Conservation (phyloP, 2,888 invertebrate genomes). For the Synanthedon formicaeformis region DNA sequence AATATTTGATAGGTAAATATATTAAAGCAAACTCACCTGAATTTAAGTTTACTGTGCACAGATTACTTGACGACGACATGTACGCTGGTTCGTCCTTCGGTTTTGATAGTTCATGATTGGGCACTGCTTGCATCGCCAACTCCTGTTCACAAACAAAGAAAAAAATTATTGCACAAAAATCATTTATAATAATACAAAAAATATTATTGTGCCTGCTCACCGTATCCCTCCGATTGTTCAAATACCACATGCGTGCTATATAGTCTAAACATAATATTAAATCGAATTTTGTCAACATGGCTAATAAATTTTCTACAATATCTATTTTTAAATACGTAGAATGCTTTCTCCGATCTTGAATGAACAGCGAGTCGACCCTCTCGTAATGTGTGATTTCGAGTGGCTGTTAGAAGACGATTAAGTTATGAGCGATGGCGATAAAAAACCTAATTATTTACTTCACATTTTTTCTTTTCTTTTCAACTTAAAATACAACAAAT, state of each 20-base stretch:
- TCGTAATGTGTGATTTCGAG: conserved; percentile 42
- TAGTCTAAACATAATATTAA: conserved; percentile 60
- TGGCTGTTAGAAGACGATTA: conserved; percentile 23
- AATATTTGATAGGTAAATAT: no score
- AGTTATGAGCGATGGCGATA: background rate
- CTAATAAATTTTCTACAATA: conserved; percentile 62
- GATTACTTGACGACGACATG: conserved; percentile 34
- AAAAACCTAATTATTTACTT: background rate
- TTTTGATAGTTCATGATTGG: conserved; percentile 54
- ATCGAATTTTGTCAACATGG: conserved; percentile 58
- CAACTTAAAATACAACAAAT: no score
- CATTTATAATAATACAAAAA: background rate
- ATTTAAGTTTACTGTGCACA: conserved; percentile 45
- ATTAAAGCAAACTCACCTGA: conserved; percentile 31
- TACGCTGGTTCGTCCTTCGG: conserved; percentile 57
- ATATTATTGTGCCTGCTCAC: no score
- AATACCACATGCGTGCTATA: conserved; percentile 50
- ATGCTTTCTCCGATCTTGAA: conserved; percentile 67
- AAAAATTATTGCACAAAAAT: conserved; percentile 3
- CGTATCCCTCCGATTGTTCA: background rate
- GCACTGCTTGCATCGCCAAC: conserved; percentile 56
- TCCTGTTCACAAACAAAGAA: conserved; percentile 27
- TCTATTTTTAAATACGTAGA: conserved; percentile 66
- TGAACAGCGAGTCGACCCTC: conserved; percentile 61
- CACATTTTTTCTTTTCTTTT: no score